phyloP scores from a whole-genome alignment of 1,140 invertebrate species.

The Neodiprion virginianus region DNA sequence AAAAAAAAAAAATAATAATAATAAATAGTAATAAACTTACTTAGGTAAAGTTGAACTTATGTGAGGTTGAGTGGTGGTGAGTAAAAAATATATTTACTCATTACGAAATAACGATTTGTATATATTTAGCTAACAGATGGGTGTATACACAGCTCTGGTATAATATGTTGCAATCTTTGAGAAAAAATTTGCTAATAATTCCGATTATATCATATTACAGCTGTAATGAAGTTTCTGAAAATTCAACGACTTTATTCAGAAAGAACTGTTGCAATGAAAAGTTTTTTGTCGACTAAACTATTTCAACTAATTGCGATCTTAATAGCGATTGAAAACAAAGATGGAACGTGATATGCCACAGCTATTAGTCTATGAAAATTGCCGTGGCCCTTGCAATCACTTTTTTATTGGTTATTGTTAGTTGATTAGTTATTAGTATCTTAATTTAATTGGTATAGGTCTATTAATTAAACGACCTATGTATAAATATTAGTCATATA shows the following conservation, averaged over 20 bases:
- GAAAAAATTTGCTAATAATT: background rate
- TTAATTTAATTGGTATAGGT: background rate
- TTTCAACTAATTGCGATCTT: background rate
- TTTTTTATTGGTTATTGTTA: conserved; percentile 8
- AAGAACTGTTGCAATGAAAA: no score
- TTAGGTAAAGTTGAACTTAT: background rate
- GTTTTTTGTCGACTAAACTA: background rate
- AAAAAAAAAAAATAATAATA: no score
- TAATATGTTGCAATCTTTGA: background rate
- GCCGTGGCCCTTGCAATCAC: conserved; percentile 6
- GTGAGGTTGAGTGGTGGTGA: background rate
- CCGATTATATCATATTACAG: no score
- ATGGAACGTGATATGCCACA: background rate
- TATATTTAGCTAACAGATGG: conserved; percentile 7
- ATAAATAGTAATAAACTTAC: background rate
- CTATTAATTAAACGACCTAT: background rate
- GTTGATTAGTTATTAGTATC: conserved; percentile 3
- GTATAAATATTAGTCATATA: background rate
- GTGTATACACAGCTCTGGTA: conserved; percentile 8
- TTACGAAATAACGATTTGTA: conserved; percentile 11
- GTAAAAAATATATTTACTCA: background rate
- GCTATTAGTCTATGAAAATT: conserved; percentile 2
- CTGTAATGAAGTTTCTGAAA: no score
- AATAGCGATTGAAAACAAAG: background rate
- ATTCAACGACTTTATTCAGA: no score